A percentile compares a stretch with the other conserved stretches of the same genome.
Evolutionary conservation across 1,140 invertebrate species (phyloP).

Genomic region (Ostrea denselamellosa): DNA sequence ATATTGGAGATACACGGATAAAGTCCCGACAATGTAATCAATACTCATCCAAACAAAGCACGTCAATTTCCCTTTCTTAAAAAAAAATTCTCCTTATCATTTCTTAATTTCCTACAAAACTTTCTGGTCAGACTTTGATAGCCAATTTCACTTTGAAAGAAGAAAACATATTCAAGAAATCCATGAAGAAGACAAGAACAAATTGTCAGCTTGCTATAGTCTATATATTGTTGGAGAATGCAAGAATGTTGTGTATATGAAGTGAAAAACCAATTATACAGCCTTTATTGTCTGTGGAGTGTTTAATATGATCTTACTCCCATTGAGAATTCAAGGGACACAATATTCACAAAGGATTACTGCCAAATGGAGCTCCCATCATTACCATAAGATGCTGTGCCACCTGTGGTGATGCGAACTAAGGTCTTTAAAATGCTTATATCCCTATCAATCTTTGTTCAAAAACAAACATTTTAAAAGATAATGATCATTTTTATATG

Average conservation of each 20-base stretch:
- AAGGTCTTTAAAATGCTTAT: background rate
- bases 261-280: slow-evolving; percentile 32
- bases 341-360: background rate
- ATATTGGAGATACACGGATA: slow-evolving; percentile 9
- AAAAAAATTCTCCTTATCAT: slow-evolving; percentile 23
- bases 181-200: background rate
- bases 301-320: slow-evolving; percentile 19
- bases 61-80: slow-evolving; percentile 27
- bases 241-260: background rate
- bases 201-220: background rate
- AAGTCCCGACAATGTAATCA: slow-evolving; percentile 6
- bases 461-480: slow-evolving; percentile 9
- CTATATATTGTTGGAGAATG: background rate
- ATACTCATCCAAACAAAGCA: slow-evolving; percentile 27
- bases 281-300: slow-evolving; percentile 12
- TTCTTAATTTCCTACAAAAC: slow-evolving; percentile 15
- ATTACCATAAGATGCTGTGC: background rate
- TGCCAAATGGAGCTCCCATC: background rate
- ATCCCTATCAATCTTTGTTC: background rate
- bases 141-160: background rate
- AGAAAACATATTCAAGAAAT: background rate
- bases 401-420: background rate
- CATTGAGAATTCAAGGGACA: background rate
- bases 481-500: background rate
- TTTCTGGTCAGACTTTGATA: background rate